Base-by-base conservation (phyloP, 2,888 invertebrate species). In the Tenthredo distinguenda region DNA sequence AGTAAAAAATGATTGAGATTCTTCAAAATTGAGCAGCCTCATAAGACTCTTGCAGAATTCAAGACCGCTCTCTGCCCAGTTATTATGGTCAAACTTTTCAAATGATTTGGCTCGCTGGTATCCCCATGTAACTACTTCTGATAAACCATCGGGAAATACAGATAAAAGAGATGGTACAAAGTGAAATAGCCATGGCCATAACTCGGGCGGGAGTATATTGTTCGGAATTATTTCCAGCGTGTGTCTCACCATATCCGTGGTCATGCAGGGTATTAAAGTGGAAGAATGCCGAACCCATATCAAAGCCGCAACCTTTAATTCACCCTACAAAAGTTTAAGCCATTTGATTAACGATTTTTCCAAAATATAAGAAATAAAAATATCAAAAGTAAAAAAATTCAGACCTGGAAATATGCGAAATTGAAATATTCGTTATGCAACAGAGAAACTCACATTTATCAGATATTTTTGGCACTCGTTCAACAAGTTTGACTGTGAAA, bases 401-500 rank as follows among this genome's bases (percentile, higher is more conserved):
- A 84, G 31, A 84, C 71, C 18, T 55, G 34, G 55, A 55, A 18
- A n/a, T n/a, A 4, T 5, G 18, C 6, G 18, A n/a, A 18, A n/a
- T 55, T 55, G 50, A 31, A 37, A 58, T 62, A 79, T 84, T 62
- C 5, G 0, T 72, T 21, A 21, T 72, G 12, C 18, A 9, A 26
- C 7, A 55, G 5, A 40, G 40, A 58, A 31, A 81, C 81, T 81
- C 18, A 81, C 81, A 62, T 62, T 90, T 88, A 91, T 90, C 68
- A 95, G 89, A 86, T 91, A 90, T 18, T 87, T 90, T 79, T 91
- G 92, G 81, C 94, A 92, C 88, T 94, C 93, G 15, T 93, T 89
- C 68, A 94, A 90, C 40, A 94, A 91, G 90, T 94, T 91, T 9
- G 92, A 91, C 21, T 89, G 89, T 5, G 91, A 93, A 91, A 95